A percentile compares a stretch with the other conserved stretches of the same genome.
Evolutionary conservation across 2,113 vertebrate genomes (phyloP).

Genomic region (Furnarius figulus): DNA sequence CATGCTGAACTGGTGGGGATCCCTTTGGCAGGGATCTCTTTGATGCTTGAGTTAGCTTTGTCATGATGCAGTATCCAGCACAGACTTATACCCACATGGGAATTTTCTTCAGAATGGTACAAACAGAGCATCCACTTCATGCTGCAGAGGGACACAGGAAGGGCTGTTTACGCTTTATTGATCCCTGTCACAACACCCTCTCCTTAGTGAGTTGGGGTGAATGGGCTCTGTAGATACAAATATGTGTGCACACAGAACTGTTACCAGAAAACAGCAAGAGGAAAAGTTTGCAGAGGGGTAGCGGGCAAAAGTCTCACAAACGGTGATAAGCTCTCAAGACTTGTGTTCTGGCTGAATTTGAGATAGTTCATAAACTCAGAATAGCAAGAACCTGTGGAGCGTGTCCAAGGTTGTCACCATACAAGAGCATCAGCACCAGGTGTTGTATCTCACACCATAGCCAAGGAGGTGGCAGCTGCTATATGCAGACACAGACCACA

Average conservation of each 20-base stretch:
- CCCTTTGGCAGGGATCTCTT: background rate
- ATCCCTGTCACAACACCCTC: background rate
- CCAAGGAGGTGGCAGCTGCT: background rate
- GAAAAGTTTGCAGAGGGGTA: background rate
- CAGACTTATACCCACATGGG: accelerated
- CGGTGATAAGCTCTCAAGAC: background rate
- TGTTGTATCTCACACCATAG: background rate
- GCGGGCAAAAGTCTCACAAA: background rate
- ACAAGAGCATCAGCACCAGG: accelerated
- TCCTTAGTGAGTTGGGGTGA: background rate
- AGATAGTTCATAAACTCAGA: background rate
- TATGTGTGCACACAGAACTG: background rate
- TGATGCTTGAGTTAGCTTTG: background rate
- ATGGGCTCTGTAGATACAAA: background rate
- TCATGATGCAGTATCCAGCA: background rate
- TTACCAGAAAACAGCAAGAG: background rate
- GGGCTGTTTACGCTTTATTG: background rate
- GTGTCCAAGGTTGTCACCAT: background rate
- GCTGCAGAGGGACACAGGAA: background rate
- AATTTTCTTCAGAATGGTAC: background rate
- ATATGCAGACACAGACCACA: background rate
- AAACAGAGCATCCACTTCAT: background rate
- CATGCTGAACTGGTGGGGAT: background rate
- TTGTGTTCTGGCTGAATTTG: background rate
- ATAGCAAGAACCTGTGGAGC: background rate